Base-by-base conservation (phyloP, 30 jellyfish, hydroid and myxozoan genomes). In the Nemopilema nomurai region DNA sequence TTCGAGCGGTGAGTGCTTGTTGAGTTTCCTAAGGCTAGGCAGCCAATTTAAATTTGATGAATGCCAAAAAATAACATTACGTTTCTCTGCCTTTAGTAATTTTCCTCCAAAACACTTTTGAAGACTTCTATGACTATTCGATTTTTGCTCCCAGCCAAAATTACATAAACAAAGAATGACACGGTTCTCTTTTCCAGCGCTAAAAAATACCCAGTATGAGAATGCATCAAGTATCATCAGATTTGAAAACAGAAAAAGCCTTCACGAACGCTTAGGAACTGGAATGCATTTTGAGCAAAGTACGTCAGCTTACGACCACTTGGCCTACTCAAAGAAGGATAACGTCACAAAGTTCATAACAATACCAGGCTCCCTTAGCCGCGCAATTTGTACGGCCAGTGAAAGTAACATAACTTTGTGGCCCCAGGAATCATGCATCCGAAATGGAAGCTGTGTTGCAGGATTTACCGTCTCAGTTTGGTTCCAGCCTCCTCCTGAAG, bases 321-420 rank as follows among this genome's bases (percentile, higher is more conserved):
- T 30, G 28, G 21, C 20, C 13, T 23, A 74, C 1, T 18, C 8
- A 18, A 27, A 1, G 49, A 6, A 33, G 1, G 31, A 31, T 8
- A 52, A 26, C 63, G 8, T 1, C 7, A 6, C 16, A 51, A 76
- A 24, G 4, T 76, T 21, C 67, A 57, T 67, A 22, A 18, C 65
- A 16, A 30, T 76, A 16, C 86, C 86, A 1, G 86, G 86, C 27
- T 75, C 86, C 29, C 64, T 76, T 16, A 76, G 51, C 64, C 62
- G 53, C 19, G 86, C 86, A 1, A 27, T 76, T 27, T 76, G 86
- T 62, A 76, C 86, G 9, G 30, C 30, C 62, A 52, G 62, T 26
- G 62, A 0, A 28, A 18, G 25, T 4, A 20, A 7, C 13, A 51
- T 76, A 65, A 21, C 65, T n/a, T 51, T 76, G 27, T 52, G 4